Evolutionary conservation across 1,140 invertebrate genomes (phyloP).

Genomic region (Dolichoris vasculosae): DNA sequence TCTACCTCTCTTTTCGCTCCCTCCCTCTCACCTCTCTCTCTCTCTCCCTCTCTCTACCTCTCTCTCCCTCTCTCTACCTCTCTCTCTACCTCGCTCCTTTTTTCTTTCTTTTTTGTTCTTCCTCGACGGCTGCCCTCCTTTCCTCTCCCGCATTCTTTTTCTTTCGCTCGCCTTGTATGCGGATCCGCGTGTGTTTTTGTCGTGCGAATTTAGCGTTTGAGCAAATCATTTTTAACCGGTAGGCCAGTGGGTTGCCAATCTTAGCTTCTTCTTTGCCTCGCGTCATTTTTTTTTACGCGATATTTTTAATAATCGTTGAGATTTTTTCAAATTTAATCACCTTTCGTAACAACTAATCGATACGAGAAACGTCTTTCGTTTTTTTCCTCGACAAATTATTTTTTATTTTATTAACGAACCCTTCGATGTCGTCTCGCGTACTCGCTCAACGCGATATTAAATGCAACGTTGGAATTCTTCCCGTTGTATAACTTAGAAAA

Average conservation of each 20-base stretch:
- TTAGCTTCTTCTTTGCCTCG: too few relatives aligned
- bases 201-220: slow-evolving; percentile 14
- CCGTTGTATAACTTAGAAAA: too few relatives aligned
- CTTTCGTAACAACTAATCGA: too few relatives aligned
- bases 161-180: slow-evolving; percentile 9
- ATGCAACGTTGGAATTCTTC: too few relatives aligned
- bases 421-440: too few relatives aligned
- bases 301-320: neutral
- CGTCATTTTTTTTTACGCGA: neutral
- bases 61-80: neutral
- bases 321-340: neutral
- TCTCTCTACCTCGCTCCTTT: neutral
- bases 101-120: neutral
- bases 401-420: too few relatives aligned
- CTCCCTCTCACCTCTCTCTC: neutral
- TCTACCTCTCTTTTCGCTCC: neutral
- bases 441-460: too few relatives aligned
- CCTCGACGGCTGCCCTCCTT: slow-evolving; percentile 33
- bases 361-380: too few relatives aligned
- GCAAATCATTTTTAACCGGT: neutral
- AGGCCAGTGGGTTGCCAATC: neutral
- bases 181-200: slow-evolving; percentile 3
- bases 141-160: slow-evolving; percentile 7
- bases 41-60: neutral
- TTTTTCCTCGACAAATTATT: neutral